Evolutionary conservation across 2,113 vertebrate genomes (phyloP), one percentile per base, ranked within the genome.

Genomic region (Prietella phreatophila): DNA sequence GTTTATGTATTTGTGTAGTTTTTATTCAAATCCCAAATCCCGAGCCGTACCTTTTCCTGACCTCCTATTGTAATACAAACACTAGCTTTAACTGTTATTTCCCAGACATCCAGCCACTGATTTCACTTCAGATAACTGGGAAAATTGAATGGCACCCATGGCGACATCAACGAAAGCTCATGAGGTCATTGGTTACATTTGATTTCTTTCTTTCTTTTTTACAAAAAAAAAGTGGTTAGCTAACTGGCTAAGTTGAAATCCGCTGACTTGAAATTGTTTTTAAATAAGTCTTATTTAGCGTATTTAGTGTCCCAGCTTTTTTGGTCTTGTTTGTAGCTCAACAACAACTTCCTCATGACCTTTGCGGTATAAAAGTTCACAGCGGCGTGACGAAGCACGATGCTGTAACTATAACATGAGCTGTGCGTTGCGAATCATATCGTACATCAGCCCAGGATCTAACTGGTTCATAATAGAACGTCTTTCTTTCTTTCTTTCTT

Each of bases 1-100:
- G 83, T 86, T 42, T 88, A 79, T 82, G 63, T 83, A 67, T 79
- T 67, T 47, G 42, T 47, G 42, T 53, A 60, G 69, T 76, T 58
- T 87, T 80, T 87, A 78, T 87, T 55, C 42, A 56, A 47, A 33
- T 86, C 39, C 19, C 50, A 14, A 22, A 56, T 84, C 58, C 56
- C 58, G 63, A 63, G 58, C 85, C 58, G 33, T 61, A 19, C n/a
- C 76, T 5, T 80, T 80, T 80, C 50, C 50, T 80, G 50, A 80
- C 27, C 5, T 30, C 27, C 76, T 33, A 55, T n/a, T 78, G 71
- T 78, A 78, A 53, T 53, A 78, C 15, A 78, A 50, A 15, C 2
- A 27, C 22, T 10, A 42, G 1, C 10, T 42, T 39, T 22, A 76
- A 27, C 22, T 76, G 42, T 10, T 10, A 19, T 80, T 55, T 80